Evolutionary conservation across 2,797 vertebrate genomes (phyloP).

Genomic region (Carapus acus): DNA sequence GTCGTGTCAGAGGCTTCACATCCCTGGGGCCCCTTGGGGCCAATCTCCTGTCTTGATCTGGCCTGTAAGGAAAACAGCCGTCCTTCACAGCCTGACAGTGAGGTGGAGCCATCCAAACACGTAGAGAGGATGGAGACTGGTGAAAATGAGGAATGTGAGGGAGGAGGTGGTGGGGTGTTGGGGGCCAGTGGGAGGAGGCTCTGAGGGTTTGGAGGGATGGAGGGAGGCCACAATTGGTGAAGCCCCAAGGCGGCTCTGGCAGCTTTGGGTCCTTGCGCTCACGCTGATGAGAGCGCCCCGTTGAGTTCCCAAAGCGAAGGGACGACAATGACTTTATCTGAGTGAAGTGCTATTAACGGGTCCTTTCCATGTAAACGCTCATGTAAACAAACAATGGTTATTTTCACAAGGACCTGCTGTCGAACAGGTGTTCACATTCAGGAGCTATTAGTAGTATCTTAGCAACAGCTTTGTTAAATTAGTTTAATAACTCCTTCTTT

Average conservation of each 20-base stretch:
- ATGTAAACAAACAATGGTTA: constrained; percentile 47
- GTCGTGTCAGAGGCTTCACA: constrained; percentile 69
- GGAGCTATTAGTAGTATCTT: constrained; percentile 35
- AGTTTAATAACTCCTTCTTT: constrained; percentile 21
- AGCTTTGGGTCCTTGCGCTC: constrained; percentile 41
- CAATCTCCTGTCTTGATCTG: constrained; percentile 70
- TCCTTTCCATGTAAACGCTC: constrained; percentile 42
- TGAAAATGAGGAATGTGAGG: constrained; percentile 61
- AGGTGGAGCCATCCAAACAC: constrained; percentile 69
- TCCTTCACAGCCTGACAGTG: constrained; percentile 68
- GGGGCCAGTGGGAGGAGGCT: no score
- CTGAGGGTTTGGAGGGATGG: constrained; percentile 28
- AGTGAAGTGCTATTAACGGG: constrained; percentile 24
- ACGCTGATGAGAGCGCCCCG: constrained; percentile 39
- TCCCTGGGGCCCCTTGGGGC: constrained; percentile 63
- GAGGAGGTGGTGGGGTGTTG: no score
- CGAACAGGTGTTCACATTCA: constrained; percentile 59
- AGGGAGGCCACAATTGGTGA: constrained; percentile 62
- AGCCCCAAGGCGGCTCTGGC: constrained; percentile 45
- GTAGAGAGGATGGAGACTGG: constrained; percentile 53
- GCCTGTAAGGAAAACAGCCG: constrained; percentile 68
- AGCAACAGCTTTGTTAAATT: constrained; percentile 40
- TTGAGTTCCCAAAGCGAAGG: constrained; percentile 36
- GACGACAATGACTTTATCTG: constrained; percentile 51
- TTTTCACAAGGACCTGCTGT: constrained; percentile 42